Conservation (phyloP, 2,113 vertebrate species). For the Malurus alboscapulatus region DNA sequence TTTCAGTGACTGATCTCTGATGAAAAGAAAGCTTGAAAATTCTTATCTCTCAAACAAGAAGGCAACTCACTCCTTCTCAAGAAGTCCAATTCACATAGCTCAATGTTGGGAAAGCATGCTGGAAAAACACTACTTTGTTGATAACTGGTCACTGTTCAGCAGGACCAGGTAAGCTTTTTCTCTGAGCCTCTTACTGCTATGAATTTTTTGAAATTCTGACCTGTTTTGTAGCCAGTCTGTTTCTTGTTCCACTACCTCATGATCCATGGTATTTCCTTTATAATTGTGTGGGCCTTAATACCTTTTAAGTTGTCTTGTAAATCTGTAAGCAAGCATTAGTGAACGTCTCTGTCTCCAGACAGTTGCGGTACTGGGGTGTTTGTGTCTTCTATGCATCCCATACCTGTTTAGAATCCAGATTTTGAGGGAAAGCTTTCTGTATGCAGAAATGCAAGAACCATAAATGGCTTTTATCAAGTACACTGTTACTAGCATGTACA, state of each 20-base stretch:
- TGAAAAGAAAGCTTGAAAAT: not conserved
- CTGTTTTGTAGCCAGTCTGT: not conserved
- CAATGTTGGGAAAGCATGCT: not conserved
- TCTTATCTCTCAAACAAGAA: not conserved
- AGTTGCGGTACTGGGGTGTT: not conserved
- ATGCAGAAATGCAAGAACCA: not conserved
- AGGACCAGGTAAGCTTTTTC: not conserved
- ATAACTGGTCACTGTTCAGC: not conserved
- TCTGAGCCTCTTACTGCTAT: not conserved
- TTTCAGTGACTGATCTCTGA: not conserved
- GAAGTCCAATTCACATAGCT: not conserved
- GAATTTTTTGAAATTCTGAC: not conserved
- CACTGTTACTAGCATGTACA: not conserved
- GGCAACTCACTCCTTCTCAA: not conserved
- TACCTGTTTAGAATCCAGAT: not conserved
- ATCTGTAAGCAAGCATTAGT: not conserved
- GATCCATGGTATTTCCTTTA: conserved; percentile 50
- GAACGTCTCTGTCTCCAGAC: not conserved
- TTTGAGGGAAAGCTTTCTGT: not conserved
- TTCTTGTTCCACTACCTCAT: not conserved
- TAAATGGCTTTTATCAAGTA: not conserved
- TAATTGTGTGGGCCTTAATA: not conserved
- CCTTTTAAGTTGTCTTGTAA: not conserved
- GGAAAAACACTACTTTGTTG: not conserved
- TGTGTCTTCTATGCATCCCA: not conserved